phyloP scores from a whole-genome alignment of 2,797 vertebrate species.

The Numenius phaeopus region DNA sequence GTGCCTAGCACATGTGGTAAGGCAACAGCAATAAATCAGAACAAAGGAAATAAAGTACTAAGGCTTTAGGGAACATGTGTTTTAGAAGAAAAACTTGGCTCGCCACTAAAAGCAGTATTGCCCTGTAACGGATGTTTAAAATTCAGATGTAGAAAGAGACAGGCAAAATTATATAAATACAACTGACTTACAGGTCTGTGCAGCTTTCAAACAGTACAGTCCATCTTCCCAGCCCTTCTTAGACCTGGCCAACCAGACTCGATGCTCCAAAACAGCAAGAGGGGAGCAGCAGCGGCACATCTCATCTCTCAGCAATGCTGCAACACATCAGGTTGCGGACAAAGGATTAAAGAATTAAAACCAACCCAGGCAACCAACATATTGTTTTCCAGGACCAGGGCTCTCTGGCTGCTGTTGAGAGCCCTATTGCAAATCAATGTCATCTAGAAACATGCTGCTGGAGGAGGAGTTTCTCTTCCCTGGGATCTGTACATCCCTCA shows the following conservation, averaged over 20 bases:
- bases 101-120: constrained; percentile 62
- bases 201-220: constrained; percentile 32
- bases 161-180: constrained; percentile 64
- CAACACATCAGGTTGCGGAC: background rate
- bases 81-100: constrained; percentile 77
- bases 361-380: background rate
- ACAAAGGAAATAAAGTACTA: constrained; percentile 71
- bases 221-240: constrained; percentile 50
- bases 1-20: constrained; percentile 67
- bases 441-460: background rate
- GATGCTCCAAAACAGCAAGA: constrained; percentile 26
- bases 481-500: background rate
- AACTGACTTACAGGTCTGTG: constrained; percentile 42
- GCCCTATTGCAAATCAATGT: constrained; percentile 32
- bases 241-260: constrained; percentile 31
- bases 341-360: constrained; percentile 63
- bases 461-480: background rate
- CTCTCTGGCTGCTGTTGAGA: constrained; percentile 51
- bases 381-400: constrained; percentile 54
- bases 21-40: constrained; percentile 78
- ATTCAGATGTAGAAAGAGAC: constrained; percentile 64
- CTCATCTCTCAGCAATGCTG: constrained; percentile 7
- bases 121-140: constrained; percentile 73
- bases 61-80: constrained; percentile 72
- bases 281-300: background rate